phyloP scores from a whole-genome alignment of 2,797 vertebrate species.

The Sebastes nivosus region DNA sequence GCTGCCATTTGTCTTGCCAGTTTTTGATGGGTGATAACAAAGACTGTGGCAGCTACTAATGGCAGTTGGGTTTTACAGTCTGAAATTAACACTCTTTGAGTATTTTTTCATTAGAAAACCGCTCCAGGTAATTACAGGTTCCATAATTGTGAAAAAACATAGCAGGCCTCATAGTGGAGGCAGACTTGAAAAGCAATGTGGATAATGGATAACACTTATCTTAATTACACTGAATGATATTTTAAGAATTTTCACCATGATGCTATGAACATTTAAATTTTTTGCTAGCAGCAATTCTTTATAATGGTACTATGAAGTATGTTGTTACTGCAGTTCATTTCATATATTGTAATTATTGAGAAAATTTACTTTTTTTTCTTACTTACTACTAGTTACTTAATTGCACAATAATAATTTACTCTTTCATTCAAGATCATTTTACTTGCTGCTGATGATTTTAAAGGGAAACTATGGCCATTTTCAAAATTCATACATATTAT shows the following conservation, averaged over 20 bases:
- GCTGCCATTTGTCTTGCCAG: conserved; percentile 21
- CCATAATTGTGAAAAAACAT: conserved; percentile 4
- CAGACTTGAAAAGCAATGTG: neutral
- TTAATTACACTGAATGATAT: neutral
- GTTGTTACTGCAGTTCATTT: neutral
- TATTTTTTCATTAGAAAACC: neutral
- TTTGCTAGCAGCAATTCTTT: neutral
- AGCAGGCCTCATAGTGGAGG: neutral
- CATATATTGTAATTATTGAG: neutral
- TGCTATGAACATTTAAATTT: neutral
- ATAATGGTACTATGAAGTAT: neutral
- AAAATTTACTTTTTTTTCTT: neutral
- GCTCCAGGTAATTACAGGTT: conserved; percentile 11
- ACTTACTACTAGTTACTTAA: neutral
- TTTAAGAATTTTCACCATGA: neutral
- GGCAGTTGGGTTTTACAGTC: neutral
- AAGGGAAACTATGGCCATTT: too few relatives aligned
- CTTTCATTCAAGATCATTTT: neutral
- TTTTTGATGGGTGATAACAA: conserved; percentile 4
- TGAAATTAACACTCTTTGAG: neutral
- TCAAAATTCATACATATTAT: too few relatives aligned
- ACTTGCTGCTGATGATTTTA: neutral
- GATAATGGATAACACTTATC: neutral
- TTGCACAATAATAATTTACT: neutral
- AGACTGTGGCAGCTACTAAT: neutral